Percentiles rank a stretch among this genome's conserved stretches.
phyloP scores from a whole-genome alignment of 2,888 invertebrate genomes.

The Lasioglossum morio region DNA sequence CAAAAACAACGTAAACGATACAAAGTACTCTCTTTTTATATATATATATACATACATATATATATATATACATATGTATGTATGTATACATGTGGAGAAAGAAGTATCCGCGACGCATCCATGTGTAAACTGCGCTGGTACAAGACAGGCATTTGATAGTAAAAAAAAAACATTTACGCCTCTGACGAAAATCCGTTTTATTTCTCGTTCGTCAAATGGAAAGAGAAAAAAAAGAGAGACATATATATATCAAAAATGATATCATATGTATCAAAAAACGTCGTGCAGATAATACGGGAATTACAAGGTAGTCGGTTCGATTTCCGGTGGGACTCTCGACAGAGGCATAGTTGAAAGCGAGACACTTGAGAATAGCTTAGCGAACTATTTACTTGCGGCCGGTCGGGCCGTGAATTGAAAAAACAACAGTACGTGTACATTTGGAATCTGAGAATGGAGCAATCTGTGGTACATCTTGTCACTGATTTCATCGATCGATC shows the following conservation, averaged over 20 bases:
- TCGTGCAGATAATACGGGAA: not conserved
- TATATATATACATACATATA: not conserved
- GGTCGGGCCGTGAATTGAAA: conserved; percentile 49
- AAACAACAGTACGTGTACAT: conserved; percentile 44
- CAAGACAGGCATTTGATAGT: conserved; percentile 61
- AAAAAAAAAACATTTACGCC: conserved; percentile 61
- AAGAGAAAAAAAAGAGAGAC: not conserved
- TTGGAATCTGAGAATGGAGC: conserved; percentile 58
- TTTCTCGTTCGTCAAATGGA: not conserved
- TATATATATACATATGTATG: not conserved
- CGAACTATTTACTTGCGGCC: conserved; percentile 56
- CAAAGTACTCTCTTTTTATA: not conserved
- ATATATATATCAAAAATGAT: too few relatives aligned
- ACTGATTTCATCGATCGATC: conserved; percentile 31
- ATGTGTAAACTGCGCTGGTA: conserved; percentile 64
- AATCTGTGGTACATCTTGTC: conserved; percentile 68
- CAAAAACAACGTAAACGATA: conserved; percentile 4
- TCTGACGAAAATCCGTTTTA: conserved; percentile 63
- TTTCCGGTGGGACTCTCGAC: conserved; percentile 58
- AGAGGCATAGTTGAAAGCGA: conserved; percentile 62
- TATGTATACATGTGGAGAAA: not conserved
- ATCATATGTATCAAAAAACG: not conserved
- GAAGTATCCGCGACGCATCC: conserved; percentile 28
- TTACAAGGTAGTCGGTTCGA: not conserved
- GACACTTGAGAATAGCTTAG: conserved; percentile 74